These are phyloP conservation scores for Calliphora vicina DNA, from an alignment of 1,140 invertebrate genomes.

Conservation along the genomic window DNA sequence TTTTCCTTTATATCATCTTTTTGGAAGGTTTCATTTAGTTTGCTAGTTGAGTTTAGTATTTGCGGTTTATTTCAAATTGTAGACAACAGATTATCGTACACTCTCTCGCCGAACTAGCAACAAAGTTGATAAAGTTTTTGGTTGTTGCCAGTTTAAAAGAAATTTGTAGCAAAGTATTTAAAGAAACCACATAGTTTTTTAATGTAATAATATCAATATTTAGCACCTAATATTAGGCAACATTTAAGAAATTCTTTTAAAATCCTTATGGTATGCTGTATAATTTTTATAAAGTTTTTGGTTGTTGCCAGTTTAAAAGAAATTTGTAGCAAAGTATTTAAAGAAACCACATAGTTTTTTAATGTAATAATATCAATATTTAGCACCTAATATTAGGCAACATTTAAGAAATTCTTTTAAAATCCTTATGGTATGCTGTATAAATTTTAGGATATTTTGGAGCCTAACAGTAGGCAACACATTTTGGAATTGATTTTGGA, in stretches of 20 bases:
- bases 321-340: neutral
- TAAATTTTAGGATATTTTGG: too few relatives aligned
- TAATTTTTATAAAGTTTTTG: neutral
- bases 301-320: neutral
- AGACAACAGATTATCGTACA: constrained; percentile 6
- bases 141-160: neutral
- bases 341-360: neutral
- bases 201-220: neutral
- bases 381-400: neutral
- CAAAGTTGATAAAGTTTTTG: neutral
- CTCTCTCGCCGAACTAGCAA: neutral
- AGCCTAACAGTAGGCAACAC: too few relatives aligned
- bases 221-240: neutral
- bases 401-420: too few relatives aligned
- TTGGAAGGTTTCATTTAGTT: neutral
- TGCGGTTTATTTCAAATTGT: neutral
- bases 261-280: too few relatives aligned
- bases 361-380: neutral
- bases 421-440: too few relatives aligned
- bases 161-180: neutral
- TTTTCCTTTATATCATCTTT: neutral
- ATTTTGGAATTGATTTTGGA: neutral
- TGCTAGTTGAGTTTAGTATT: neutral
- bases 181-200: neutral
- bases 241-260: too few relatives aligned